Evolutionary conservation across 2,113 vertebrate species (phyloP).

Genomic region (Elaphurus davidianus): DNA sequence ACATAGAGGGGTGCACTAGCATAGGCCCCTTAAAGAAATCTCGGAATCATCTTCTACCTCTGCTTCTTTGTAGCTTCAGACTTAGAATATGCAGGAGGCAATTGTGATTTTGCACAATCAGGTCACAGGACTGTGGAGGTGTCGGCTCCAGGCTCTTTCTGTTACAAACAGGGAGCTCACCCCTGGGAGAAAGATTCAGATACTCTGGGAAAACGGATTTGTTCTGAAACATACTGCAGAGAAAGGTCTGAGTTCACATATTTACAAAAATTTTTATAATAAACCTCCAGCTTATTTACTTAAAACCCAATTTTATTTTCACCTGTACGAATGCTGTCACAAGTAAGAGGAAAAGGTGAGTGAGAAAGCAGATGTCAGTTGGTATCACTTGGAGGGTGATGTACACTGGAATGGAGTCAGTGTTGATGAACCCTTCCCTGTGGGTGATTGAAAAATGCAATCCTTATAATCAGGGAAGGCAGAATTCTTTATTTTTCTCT

Average conservation of each 20-base stretch:
- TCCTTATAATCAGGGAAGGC: background rate
- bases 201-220: background rate
- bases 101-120: background rate
- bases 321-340: background rate
- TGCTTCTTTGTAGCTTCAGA: background rate
- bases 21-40: background rate
- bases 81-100: background rate
- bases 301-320: background rate
- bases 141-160: background rate
- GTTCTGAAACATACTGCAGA: background rate
- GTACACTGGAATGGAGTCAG: background rate
- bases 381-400: background rate
- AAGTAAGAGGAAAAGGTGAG: constrained; percentile 4
- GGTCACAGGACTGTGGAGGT: background rate
- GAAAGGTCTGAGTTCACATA: background rate
- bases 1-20: fast-evolving
- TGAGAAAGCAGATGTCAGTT: background rate
- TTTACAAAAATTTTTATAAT: background rate
- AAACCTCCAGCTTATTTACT: background rate
- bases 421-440: background rate
- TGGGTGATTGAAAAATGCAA: background rate
- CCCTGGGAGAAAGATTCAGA: background rate
- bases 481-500: background rate
- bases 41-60: background rate
- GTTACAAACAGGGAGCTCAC: background rate